Percentiles rank a stretch among this genome's conserved stretches.
Evolutionary conservation across 2,888 invertebrate species (phyloP).

Genomic region (Acrobasis suavella): DNA sequence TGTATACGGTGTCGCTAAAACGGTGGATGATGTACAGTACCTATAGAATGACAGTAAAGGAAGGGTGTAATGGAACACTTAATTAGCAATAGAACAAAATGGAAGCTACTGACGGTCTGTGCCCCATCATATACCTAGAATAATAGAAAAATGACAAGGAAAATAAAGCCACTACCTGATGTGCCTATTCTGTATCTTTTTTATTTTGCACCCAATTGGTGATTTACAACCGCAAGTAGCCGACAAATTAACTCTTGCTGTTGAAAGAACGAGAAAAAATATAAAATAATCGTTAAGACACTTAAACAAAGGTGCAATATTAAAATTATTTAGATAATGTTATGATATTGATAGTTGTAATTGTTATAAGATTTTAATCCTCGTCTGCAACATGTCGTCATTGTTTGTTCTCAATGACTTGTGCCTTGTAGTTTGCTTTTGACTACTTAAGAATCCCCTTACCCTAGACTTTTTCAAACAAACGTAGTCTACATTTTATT

Average conservation of each 20-base stretch:
- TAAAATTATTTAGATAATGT: neutral
- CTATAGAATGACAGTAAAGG: too few relatives aligned
- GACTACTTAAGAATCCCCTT: too few relatives aligned
- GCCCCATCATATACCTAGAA: too few relatives aligned
- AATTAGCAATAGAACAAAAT: too few relatives aligned
- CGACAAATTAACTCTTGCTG: neutral
- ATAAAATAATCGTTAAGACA: neutral
- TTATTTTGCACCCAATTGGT: constrained; percentile 2
- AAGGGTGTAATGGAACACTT: too few relatives aligned
- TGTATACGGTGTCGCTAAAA: too few relatives aligned
- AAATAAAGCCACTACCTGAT: too few relatives aligned
- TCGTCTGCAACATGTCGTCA: constrained; percentile 53
- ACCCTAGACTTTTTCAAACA: too few relatives aligned
- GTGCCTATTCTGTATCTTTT: neutral
- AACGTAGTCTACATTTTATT: too few relatives aligned
- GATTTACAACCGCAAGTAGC: constrained; percentile 18
- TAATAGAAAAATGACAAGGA: too few relatives aligned
- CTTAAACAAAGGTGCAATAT: neutral
- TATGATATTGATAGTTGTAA: neutral
- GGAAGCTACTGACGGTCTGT: too few relatives aligned
- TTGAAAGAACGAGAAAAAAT: neutral
- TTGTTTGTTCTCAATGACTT: constrained; percentile 35
- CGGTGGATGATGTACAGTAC: too few relatives aligned
- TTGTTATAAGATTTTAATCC: constrained; percentile 18
- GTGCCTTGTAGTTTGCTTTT: constrained; percentile 37